Percentiles rank a stretch among this genome's conserved stretches.
phyloP scores from a whole-genome alignment of 2,797 vertebrate genomes.

The Pangasius sanitwongsei region DNA sequence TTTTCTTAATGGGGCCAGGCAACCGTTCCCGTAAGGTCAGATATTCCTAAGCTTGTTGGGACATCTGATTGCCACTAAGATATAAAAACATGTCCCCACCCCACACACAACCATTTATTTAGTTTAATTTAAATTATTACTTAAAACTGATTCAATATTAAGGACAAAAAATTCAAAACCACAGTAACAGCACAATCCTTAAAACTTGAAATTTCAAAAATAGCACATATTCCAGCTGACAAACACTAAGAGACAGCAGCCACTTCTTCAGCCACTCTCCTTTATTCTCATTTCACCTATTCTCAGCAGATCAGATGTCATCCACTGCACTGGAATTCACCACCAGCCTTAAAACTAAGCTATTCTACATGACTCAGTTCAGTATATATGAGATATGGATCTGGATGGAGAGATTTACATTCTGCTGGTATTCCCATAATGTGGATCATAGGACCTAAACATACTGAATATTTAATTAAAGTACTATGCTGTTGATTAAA shows the following conservation, averaged over 20 bases:
- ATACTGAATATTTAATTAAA: not conserved
- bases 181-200: not conserved
- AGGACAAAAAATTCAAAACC: not conserved
- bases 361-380: not conserved
- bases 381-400: not conserved
- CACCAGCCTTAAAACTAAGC: constrained; percentile 6
- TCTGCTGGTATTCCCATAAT: not conserved
- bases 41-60: too few species aligned
- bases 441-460: not conserved
- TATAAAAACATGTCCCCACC: not conserved
- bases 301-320: constrained; percentile 17
- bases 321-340: constrained; percentile 21
- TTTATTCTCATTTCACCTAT: constrained; percentile 16
- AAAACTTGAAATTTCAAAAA: not conserved
- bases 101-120: not conserved
- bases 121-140: not conserved
- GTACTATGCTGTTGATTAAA: not conserved
- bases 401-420: not conserved
- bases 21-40: not conserved
- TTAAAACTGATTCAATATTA: not conserved
- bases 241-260: not conserved
- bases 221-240: constrained; percentile 17
- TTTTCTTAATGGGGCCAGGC: not conserved
- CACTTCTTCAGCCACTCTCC: not conserved
- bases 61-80: not conserved